phyloP scores from a whole-genome alignment of 2,888 invertebrate genomes.

The Ceramica pisi region DNA sequence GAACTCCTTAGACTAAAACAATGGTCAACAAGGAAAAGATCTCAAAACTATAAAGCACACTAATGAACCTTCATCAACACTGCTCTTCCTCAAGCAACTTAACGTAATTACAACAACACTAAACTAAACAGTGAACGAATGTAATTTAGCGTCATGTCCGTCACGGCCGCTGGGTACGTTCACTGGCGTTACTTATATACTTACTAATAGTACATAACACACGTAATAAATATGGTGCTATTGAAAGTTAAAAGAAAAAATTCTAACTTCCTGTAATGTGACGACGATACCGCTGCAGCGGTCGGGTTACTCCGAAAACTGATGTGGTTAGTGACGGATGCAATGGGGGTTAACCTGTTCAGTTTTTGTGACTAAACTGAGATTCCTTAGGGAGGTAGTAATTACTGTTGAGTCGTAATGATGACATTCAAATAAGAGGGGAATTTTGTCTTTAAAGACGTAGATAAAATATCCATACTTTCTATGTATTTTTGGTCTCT shows the following conservation, averaged over 20 bases:
- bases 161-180: conserved; percentile 52
- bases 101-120: conserved; percentile 49
- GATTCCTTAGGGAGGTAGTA: not conserved
- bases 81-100: conserved; percentile 14
- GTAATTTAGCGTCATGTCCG: conserved; percentile 41
- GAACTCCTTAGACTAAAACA: not conserved
- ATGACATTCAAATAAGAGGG: not conserved
- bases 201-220: conserved; percentile 48
- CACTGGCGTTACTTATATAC: conserved; percentile 46
- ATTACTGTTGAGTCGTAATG: not conserved
- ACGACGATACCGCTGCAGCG: conserved; percentile 24
- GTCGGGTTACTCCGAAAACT: conserved; percentile 33
- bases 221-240: conserved; percentile 46
- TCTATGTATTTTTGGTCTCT: too few relatives aligned
- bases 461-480: too few relatives aligned
- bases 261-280: conserved; percentile 47
- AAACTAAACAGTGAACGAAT: conserved; percentile 44
- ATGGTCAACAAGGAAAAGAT: not conserved
- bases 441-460: not conserved
- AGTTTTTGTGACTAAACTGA: conserved; percentile 15
- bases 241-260: conserved; percentile 55
- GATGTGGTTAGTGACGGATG: not conserved
- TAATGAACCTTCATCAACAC: conserved; percentile 25
- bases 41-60: not conserved
- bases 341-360: conserved; percentile 8